Percentiles rank a stretch among this genome's conserved stretches.
These are phyloP conservation scores for Lytechinus variegatus DNA, from an alignment of 35 echinoderm and acorn worm species.

Conservation along the genomic window DNA sequence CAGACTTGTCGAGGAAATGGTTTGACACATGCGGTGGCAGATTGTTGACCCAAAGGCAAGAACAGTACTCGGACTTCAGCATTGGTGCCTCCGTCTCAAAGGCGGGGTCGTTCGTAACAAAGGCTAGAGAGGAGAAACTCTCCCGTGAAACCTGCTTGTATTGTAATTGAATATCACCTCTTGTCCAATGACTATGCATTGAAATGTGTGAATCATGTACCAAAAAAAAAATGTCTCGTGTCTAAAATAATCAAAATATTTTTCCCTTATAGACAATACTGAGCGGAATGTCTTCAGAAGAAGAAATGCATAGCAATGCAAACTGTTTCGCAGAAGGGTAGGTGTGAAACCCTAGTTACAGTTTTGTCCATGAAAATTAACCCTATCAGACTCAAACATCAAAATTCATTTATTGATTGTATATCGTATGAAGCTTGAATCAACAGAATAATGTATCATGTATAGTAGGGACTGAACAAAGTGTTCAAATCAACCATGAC, in stretches of 20 bases:
- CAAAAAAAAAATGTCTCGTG: constrained; percentile 23
- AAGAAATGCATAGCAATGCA: not conserved
- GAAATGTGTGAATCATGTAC: constrained; percentile 11
- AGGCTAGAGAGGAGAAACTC: not conserved
- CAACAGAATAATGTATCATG: no score
- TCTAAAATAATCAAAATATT: not conserved
- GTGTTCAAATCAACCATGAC: no score
- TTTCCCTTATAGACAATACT: not conserved
- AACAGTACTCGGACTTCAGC: constrained; percentile 35
- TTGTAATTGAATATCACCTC: constrained; percentile 5
- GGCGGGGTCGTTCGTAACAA: not conserved
- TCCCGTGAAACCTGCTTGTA: not conserved
- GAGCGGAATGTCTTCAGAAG: not conserved
- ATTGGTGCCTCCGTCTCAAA: not conserved
- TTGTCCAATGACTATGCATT: constrained; percentile 40
- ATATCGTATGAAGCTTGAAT: no score
- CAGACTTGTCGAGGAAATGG: not conserved
- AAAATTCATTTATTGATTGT: no score
- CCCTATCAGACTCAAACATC: no score
- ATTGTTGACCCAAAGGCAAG: not conserved
- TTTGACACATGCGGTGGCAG: not conserved
- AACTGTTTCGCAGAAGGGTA: not conserved
- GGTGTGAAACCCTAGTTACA: not conserved
- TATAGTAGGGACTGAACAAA: no score
- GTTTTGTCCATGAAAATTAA: no score